Evolutionary conservation across 2,797 vertebrate species (phyloP).

Genomic region (Poecilia picta): DNA sequence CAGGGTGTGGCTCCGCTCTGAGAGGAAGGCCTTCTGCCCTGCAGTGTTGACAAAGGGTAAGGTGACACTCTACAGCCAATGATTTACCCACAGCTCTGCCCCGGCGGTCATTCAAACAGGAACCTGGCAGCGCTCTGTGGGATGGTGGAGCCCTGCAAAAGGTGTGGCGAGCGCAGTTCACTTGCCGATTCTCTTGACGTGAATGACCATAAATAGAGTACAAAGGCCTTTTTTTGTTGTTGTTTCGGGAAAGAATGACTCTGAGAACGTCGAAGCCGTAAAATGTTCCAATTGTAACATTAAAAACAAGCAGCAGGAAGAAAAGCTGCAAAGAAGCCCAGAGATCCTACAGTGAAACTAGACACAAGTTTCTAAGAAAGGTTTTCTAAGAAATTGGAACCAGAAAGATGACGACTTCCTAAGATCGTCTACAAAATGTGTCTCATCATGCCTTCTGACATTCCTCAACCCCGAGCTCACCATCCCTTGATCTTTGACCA

Average conservation of each 20-base stretch:
- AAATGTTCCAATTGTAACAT: background rate
- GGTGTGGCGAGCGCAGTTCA: conserved; percentile 7
- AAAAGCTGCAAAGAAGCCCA: background rate
- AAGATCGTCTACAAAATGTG: background rate
- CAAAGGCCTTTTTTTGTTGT: background rate
- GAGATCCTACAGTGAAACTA: background rate
- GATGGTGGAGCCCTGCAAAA: background rate
- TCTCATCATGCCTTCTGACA: background rate
- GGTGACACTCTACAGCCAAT: conserved; percentile 48
- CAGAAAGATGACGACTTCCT: background rate
- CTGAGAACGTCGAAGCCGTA: background rate
- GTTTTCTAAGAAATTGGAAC: conserved; percentile 30
- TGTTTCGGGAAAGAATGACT: background rate
- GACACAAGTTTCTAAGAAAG: background rate
- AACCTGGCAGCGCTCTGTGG: conserved; percentile 16
- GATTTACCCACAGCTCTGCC: conserved; percentile 41
- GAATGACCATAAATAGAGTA: background rate
- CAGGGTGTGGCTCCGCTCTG: conserved; percentile 35
- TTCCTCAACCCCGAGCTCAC: background rate
- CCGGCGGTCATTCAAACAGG: conserved; percentile 2
- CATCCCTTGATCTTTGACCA: background rate
- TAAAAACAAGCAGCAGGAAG: background rate
- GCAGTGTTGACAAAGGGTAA: conserved; percentile 58
- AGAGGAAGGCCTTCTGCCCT: conserved; percentile 26
- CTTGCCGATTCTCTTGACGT: conserved; percentile 14